These are phyloP conservation scores for Meloidogyne chitwoodi DNA, from an alignment of 1,140 invertebrate genomes.

Conservation along the genomic window DNA sequence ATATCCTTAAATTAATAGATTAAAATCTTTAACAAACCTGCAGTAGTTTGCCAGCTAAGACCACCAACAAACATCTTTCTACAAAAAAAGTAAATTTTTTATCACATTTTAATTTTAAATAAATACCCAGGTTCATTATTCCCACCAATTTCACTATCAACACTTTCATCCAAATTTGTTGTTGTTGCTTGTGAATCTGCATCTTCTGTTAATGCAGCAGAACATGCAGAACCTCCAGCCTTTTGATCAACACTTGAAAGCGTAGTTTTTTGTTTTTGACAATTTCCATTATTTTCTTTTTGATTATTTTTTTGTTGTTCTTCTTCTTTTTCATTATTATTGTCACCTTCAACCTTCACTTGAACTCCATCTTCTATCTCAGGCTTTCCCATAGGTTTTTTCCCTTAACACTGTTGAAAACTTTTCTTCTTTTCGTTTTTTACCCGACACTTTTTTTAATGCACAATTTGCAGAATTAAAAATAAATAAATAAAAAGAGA, in stretches of 20 bases:
- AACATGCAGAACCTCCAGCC: conserved; percentile 8
- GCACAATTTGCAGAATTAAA: not conserved
- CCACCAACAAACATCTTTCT: conserved; percentile 98
- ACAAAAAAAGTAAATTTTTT: conserved; percentile 12
- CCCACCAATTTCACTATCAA: conserved; percentile 12
- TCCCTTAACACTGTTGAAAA: not conserved
- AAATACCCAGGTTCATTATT: conserved; percentile 30
- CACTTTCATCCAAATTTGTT: conserved; percentile 20
- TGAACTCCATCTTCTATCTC: not conserved
- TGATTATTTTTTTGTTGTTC: not conserved
- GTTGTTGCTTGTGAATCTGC: conserved; percentile 20
- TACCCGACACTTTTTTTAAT: not conserved
- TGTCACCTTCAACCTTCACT: not conserved
- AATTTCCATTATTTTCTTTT: not conserved
- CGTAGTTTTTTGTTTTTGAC: conserved; percentile 3
- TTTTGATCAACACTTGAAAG: not conserved
- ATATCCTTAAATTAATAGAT: too few species aligned
- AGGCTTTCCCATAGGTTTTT: not conserved
- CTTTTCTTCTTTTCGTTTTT: not conserved
- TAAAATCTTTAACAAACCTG: too few species aligned
- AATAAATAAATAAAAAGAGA: not conserved
- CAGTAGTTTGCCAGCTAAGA: conserved; percentile 97
- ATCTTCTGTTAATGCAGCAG: conserved; percentile 12
- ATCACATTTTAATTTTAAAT: not conserved
- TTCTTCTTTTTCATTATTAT: not conserved